Evolutionary conservation across 2,113 vertebrate genomes (phyloP).

Genomic region (Lophura nycthemera): DNA sequence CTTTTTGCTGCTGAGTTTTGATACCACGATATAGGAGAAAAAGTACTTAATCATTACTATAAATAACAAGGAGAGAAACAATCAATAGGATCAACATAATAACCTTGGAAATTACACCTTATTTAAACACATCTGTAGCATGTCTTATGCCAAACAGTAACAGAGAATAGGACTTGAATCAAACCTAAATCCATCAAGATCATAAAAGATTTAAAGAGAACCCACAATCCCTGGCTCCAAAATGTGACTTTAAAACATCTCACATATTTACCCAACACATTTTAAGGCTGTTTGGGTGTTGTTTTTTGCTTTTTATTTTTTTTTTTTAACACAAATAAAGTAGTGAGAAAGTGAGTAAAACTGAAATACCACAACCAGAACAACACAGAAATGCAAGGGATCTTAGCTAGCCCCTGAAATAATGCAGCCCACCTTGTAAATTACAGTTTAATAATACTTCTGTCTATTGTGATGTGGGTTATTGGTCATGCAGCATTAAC

Average conservation of each 20-base stretch:
- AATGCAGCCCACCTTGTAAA: constrained; percentile 12
- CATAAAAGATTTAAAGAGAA: background rate
- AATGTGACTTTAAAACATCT: background rate
- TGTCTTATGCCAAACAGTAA: background rate
- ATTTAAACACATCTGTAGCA: background rate
- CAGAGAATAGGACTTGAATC: background rate
- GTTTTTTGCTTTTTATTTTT: background rate
- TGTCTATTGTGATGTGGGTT: constrained; percentile 16
- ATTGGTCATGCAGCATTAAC: constrained; percentile 48
- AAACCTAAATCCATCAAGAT: background rate
- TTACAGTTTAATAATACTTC: constrained; percentile 28
- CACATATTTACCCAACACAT: background rate
- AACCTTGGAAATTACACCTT: background rate
- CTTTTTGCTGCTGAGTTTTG: background rate
- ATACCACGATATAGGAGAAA: constrained; percentile 34
- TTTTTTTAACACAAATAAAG: background rate
- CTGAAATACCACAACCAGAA: background rate
- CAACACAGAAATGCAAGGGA: background rate
- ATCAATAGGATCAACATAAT: background rate
- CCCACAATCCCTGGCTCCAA: background rate
- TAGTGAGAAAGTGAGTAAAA: background rate
- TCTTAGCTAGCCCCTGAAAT: background rate
- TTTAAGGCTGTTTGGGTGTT: background rate
- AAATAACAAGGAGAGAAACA: constrained; percentile 29
- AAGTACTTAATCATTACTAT: background rate